Conservation (phyloP, 1,140 invertebrate genomes). For the Dendrolimus punctatus region DNA sequence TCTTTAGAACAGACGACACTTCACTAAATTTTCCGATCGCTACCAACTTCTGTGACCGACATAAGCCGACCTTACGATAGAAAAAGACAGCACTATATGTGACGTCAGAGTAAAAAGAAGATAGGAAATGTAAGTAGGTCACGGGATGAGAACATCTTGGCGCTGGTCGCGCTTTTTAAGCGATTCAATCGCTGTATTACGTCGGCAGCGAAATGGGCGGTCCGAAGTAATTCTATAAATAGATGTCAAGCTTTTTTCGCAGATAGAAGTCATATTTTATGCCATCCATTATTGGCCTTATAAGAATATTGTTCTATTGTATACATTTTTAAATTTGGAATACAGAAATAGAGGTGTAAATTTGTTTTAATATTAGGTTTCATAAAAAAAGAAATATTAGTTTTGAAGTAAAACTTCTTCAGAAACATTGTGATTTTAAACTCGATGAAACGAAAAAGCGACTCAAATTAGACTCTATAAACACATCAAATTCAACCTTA, state of each 20-base stretch:
- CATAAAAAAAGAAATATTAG: no score
- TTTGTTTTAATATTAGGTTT: no score
- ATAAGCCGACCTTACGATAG: constrained; percentile 54
- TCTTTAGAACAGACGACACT: not conserved
- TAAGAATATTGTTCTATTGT: no score
- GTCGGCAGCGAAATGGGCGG: constrained; percentile 27
- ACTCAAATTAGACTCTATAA: no score
- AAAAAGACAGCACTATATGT: constrained; percentile 30
- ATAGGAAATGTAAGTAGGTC: constrained; percentile 55
- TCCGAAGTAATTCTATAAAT: constrained; percentile 54
- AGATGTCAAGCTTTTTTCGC: constrained; percentile 23
- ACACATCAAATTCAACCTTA: no score
- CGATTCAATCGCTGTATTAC: constrained; percentile 43
- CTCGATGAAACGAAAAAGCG: no score
- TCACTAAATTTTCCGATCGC: constrained; percentile 45
- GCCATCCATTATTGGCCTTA: no score
- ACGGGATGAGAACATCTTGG: constrained; percentile 50
- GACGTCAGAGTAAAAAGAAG: constrained; percentile 15
- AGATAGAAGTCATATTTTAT: not conserved
- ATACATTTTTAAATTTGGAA: no score
- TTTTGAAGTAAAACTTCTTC: no score
- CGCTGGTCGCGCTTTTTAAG: constrained; percentile 45
- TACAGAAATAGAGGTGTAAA: no score
- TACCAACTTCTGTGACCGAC: constrained; percentile 55
- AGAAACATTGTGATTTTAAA: no score